Evolutionary conservation across 2,113 vertebrate species (phyloP).

Genomic region (Pelmatolapia mariae): DNA sequence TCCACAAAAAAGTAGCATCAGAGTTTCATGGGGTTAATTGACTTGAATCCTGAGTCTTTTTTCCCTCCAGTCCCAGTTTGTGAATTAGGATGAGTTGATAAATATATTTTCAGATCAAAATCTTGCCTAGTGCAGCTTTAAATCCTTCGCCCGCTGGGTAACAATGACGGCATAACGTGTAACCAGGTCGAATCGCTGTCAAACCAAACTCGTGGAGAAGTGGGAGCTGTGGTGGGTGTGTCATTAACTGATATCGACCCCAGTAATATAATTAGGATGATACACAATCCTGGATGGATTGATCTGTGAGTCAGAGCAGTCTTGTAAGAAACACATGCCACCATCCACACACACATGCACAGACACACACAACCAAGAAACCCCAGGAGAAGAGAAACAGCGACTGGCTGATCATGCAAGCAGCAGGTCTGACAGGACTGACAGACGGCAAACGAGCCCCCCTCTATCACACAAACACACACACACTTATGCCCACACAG

Average conservation of each 20-base stretch:
- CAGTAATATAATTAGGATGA: conserved; percentile 56
- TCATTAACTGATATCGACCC: conserved; percentile 36
- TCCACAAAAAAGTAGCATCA: background rate
- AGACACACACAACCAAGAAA: conserved; percentile 10
- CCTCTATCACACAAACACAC: background rate
- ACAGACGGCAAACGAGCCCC: conserved; percentile 55
- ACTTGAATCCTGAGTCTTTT: background rate
- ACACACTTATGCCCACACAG: background rate
- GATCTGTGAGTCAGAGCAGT: conserved; percentile 35
- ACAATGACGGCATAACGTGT: background rate
- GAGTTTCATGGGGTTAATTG: background rate
- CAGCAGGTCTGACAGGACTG: conserved; percentile 39
- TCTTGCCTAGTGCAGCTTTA: conserved; percentile 24
- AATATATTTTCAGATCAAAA: conserved; percentile 40
- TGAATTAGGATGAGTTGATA: conserved; percentile 24
- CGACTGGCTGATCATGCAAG: conserved; percentile 42
- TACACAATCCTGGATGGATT: conserved; percentile 71
- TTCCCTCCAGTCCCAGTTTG: background rate
- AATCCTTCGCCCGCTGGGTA: conserved; percentile 19
- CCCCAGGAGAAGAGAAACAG: conserved; percentile 54
- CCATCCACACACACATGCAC: background rate
- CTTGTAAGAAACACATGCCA: background rate
- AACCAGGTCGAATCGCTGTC: background rate
- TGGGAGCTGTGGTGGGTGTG: background rate
- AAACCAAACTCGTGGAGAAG: background rate